A percentile compares a stretch with the other conserved stretches of the same genome.
Evolutionary conservation across 2,113 vertebrate genomes (phyloP).

Genomic region (Paradoxurus hermaphroditus): DNA sequence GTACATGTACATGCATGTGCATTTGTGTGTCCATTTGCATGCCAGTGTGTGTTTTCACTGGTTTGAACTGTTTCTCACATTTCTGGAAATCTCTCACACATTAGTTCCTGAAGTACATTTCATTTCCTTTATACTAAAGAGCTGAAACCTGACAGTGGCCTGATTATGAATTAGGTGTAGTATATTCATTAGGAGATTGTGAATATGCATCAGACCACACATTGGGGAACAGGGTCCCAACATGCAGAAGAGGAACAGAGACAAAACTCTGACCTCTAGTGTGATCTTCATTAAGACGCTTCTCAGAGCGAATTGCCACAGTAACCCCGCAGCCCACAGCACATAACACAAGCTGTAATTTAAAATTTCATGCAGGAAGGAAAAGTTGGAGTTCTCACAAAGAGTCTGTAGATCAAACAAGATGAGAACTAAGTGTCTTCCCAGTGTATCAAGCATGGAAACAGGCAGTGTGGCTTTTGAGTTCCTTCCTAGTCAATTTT

Average conservation of each 20-base stretch:
- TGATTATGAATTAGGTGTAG: neutral
- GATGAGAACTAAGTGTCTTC: slow-evolving; percentile 2
- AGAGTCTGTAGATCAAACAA: slow-evolving; percentile 51
- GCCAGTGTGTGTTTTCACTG: neutral
- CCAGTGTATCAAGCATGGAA: slow-evolving; percentile 39
- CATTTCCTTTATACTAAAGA: slow-evolving; percentile 10
- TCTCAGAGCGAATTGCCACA: neutral
- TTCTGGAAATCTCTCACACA: neutral
- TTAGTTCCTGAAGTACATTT: neutral
- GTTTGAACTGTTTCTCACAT: neutral
- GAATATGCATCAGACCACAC: neutral
- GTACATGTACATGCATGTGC: neutral
- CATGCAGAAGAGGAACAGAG: neutral
- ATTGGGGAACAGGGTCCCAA: neutral
- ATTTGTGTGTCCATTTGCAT: neutral
- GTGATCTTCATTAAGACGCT: slow-evolving; percentile 54
- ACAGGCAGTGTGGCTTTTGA: neutral
- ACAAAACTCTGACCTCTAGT: slow-evolving; percentile 38
- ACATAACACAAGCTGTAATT: slow-evolving; percentile 36
- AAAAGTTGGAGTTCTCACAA: slow-evolving; percentile 34
- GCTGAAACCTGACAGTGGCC: neutral
- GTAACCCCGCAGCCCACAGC: neutral
- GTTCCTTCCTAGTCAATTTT: slow-evolving; percentile 50
- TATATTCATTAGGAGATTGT: slow-evolving; percentile 18
- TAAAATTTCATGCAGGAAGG: slow-evolving; percentile 62